Conservation (phyloP, 1,140 invertebrate species). For the Dreissena polymorpha region DNA sequence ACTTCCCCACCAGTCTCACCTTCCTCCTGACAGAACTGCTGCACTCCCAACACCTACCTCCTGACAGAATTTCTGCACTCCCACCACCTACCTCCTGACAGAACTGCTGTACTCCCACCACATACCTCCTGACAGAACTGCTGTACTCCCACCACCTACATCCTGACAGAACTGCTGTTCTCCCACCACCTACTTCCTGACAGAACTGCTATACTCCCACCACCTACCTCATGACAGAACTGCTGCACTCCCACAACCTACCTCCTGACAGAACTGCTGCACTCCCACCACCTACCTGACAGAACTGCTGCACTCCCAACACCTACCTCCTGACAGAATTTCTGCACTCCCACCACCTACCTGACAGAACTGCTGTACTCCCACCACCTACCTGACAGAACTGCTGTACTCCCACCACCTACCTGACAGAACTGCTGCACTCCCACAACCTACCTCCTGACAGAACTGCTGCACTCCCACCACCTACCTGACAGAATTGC, state of each 20-base stretch:
- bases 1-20: slow-evolving; percentile 11
- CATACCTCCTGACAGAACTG: too few relatives aligned
- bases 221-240: slow-evolving; percentile 87
- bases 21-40: slow-evolving; percentile 89
- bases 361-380: too few relatives aligned
- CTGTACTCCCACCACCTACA: slow-evolving; percentile 78
- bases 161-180: slow-evolving; percentile 92
- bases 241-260: slow-evolving; percentile 88
- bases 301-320: too few relatives aligned
- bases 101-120: slow-evolving; percentile 90
- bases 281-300: too few relatives aligned
- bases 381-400: slow-evolving; percentile 85
- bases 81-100: slow-evolving; percentile 88
- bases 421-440: too few relatives aligned
- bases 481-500: too few relatives aligned
- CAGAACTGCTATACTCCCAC: too few relatives aligned
- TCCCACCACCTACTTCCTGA: too few relatives aligned
- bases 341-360: slow-evolving; percentile 91
- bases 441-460: slow-evolving; percentile 84
- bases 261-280: slow-evolving; percentile 90
- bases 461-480: slow-evolving; percentile 91
- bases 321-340: slow-evolving; percentile 88
- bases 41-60: slow-evolving; percentile 88
- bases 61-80: slow-evolving; percentile 90
- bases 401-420: slow-evolving; percentile 90